These are phyloP conservation scores for Drosophila nigricruria DNA, from an alignment of 2,888 invertebrate species.

Conservation along the genomic window DNA sequence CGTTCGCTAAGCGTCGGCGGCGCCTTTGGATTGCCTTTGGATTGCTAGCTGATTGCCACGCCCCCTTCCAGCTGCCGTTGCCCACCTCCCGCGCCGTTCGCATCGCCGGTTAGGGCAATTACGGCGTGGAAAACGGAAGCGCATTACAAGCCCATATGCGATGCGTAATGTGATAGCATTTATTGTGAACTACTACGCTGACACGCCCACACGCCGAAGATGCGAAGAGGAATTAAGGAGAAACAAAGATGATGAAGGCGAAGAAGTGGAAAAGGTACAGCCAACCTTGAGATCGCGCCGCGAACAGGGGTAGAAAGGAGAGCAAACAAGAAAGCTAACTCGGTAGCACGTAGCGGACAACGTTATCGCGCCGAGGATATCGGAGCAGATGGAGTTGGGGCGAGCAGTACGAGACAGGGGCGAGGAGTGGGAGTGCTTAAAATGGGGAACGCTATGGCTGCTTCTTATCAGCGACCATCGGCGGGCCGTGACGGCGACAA, in stretches of 20 bases:
- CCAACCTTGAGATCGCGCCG: constrained; percentile 8
- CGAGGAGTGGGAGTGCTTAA: constrained; percentile 5
- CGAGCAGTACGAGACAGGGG: constrained; percentile 6
- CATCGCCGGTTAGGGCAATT: constrained; percentile 45
- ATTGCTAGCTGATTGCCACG: constrained; percentile 17
- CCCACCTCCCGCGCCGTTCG: neutral
- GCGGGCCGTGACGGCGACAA: constrained; percentile 72
- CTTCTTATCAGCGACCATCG: constrained; percentile 72
- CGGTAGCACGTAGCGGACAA: constrained; percentile 64
- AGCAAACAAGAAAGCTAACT: constrained; percentile 55
- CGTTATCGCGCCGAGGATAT: constrained; percentile 67
- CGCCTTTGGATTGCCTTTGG: constrained; percentile 63
- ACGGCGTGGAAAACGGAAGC: constrained; percentile 69
- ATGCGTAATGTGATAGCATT: constrained; percentile 72
- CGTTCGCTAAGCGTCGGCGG: constrained; percentile 52
- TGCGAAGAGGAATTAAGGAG: neutral
- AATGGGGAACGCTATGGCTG: constrained; percentile 30
- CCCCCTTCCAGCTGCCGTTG: neutral
- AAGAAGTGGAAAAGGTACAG: constrained; percentile 11
- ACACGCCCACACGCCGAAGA: constrained; percentile 41
- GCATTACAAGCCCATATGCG: constrained; percentile 65
- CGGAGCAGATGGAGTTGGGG: constrained; percentile 6
- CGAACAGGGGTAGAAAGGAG: constrained; percentile 7
- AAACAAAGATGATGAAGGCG: neutral
- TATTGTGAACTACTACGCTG: constrained; percentile 35